Conservation (phyloP, 2,797 vertebrate genomes). For the Crypturellus tataupa region DNA sequence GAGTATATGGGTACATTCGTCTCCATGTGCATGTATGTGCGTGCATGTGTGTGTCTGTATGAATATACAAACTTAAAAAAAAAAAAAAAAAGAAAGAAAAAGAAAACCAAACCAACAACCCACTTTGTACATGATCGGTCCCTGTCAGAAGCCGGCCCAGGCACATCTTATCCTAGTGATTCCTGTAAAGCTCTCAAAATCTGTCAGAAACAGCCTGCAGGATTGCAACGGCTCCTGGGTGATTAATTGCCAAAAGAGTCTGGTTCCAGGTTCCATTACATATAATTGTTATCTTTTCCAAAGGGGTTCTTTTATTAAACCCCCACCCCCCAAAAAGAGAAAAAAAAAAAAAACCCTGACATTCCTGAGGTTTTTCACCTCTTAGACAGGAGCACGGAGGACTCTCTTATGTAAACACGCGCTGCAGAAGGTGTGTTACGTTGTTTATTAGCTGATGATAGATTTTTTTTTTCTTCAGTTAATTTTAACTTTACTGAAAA, state of each 20-base stretch:
- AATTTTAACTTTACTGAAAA: slow-evolving; percentile 52
- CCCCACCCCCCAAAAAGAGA: not conserved
- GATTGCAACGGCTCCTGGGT: slow-evolving; percentile 75
- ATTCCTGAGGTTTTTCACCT: slow-evolving; percentile 74
- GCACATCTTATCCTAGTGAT: slow-evolving; percentile 76
- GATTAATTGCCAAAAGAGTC: slow-evolving; percentile 77
- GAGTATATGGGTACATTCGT: not conserved
- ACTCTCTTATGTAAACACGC: slow-evolving; percentile 56
- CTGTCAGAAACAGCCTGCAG: slow-evolving; percentile 80
- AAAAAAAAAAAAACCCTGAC: not conserved
- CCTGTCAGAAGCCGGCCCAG: slow-evolving; percentile 77
- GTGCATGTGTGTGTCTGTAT: not conserved
- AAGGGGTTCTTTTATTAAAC: slow-evolving; percentile 72
- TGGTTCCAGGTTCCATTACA: slow-evolving; percentile 77
- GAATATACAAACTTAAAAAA: not conserved
- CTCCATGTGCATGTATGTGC: not conserved
- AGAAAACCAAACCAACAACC: not conserved
- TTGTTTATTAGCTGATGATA: slow-evolving; percentile 69
- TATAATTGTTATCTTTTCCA: slow-evolving; percentile 76
- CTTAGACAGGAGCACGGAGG: slow-evolving; percentile 53
- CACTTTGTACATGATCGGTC: slow-evolving; percentile 64
- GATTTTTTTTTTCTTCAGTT: not conserved
- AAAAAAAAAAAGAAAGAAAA: not conserved
- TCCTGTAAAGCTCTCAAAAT: slow-evolving; percentile 77
- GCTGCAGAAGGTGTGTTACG: slow-evolving; percentile 24